Conservation (phyloP, 1,140 invertebrate species). For the Goniozus legneri region DNA sequence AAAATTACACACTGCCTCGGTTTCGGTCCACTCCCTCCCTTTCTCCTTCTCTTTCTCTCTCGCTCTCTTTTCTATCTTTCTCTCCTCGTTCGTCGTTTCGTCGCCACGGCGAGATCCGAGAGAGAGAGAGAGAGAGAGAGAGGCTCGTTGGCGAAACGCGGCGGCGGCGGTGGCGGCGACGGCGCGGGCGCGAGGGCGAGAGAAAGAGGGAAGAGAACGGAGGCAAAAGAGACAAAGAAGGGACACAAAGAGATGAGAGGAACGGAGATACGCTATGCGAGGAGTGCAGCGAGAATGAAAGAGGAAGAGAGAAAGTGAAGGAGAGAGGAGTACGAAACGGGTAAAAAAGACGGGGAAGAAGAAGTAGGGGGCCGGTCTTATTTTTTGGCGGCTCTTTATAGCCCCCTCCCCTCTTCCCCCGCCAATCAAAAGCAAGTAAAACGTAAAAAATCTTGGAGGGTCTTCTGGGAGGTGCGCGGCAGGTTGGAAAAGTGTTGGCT, state of each 20-base stretch:
- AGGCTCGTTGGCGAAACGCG: no score
- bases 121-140: no score
- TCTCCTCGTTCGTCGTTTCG: slow-evolving; percentile 11
- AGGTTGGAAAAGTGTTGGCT: slow-evolving; percentile 44
- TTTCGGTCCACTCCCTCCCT: slow-evolving; percentile 21
- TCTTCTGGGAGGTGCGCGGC: slow-evolving; percentile 33
- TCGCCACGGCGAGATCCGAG: no score
- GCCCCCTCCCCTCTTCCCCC: slow-evolving; percentile 27
- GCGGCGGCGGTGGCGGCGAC: no score
- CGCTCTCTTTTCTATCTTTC: slow-evolving; percentile 2
- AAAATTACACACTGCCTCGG: slow-evolving; percentile 55
- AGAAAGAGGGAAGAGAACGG: slow-evolving; percentile 2
- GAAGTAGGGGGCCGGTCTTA: slow-evolving; percentile 34
- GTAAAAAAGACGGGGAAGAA: slow-evolving; percentile 7
- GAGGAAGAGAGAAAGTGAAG: slow-evolving; percentile 1
- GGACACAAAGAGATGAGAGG: background rate
- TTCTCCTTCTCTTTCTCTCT: background rate
- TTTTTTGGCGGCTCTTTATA: slow-evolving; percentile 50
- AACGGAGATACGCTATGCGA: background rate
- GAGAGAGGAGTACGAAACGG: background rate
- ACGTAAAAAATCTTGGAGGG: slow-evolving; percentile 48
- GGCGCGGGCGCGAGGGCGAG: slow-evolving; percentile 12
- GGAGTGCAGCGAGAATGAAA: slow-evolving; percentile 3
- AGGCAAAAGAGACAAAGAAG: slow-evolving; percentile 9
- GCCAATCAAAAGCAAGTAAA: slow-evolving; percentile 52